Evolutionary conservation across 2,113 vertebrate species (phyloP), one percentile per base, ranked within the genome.

Genomic region (Peucedramus taeniatus): DNA sequence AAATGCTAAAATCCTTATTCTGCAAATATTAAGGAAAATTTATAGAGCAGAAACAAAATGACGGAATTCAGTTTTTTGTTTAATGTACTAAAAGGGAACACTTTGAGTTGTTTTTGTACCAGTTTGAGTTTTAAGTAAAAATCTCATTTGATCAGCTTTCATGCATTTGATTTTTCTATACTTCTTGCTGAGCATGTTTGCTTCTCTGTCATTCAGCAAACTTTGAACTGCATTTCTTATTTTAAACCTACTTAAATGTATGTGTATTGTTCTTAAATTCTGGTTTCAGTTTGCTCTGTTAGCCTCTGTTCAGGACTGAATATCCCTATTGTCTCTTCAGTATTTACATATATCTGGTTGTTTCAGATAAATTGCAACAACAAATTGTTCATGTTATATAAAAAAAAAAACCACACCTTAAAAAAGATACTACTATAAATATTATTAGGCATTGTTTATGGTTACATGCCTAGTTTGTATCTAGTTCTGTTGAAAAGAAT

Each of bases 311-410:
- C 51, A 88, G 42, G 71, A 74, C 15, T 80, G 54, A 86, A 80
- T 77, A 93, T 64, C 27, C 37, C 39, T 37, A 19, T 80, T 88
- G 54, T 63, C 87, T 94, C 3, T 27, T 7, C 24, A 77, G 59
- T 61, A 59, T 94, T 93, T 80, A 86, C 42, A 28, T 63, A 51
- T 50, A 59, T 70, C 70, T 87, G 75, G 70, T 66, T 83, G 66
- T 90, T 94, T 94, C 68, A 93, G 94, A 86, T 49, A 81, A 19
- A 70, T 51, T 66, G 27, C 53, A 88, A 64, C 33, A 92, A 87
- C 66, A 60, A 86, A 96, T 94, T 68, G 93, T 71, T 90, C 63
- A 51, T 26, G 30, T 60, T 75, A 61, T 39, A 33, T 79, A 90
- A 56, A 56, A 65, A 87, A 78, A 75, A 86, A 68, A 7, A 1